Conservation (phyloP, 2,797 vertebrate species). For the Pelodytes ibericus region DNA sequence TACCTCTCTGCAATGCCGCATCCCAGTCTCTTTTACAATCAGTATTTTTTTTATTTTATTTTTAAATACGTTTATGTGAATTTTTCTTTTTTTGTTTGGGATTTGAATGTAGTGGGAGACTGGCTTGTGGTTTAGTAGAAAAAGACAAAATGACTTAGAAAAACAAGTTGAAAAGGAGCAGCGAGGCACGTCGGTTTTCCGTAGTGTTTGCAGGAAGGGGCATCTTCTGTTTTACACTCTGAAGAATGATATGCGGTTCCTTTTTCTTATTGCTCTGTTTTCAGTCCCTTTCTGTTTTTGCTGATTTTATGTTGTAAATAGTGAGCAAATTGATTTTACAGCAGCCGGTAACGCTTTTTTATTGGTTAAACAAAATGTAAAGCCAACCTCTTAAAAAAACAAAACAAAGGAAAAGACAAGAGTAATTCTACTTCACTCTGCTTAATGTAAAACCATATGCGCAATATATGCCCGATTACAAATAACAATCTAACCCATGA, state of each 20-base stretch:
- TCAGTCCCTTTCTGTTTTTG: not conserved
- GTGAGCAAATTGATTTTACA: slow-evolving; percentile 33
- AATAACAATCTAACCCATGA: too few species aligned
- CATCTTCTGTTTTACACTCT: slow-evolving; percentile 16
- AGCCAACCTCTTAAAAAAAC: slow-evolving; percentile 27
- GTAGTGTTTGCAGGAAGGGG: slow-evolving; percentile 4
- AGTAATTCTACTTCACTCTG: too few species aligned
- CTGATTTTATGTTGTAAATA: slow-evolving; percentile 52
- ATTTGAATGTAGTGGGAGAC: slow-evolving; percentile 76
- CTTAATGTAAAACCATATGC: too few species aligned
- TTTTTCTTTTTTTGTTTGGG: slow-evolving; percentile 66
- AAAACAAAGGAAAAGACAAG: too few species aligned
- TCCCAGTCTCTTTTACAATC: slow-evolving; percentile 78
- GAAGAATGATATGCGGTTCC: not conserved
- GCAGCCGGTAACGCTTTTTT: not conserved
- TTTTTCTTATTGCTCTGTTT: not conserved
- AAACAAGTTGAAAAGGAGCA: not conserved
- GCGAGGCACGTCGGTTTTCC: not conserved
- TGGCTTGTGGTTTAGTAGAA: slow-evolving; percentile 64
- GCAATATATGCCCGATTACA: too few species aligned
- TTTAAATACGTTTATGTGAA: slow-evolving; percentile 73
- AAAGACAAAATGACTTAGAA: slow-evolving; percentile 49
- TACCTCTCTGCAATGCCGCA: slow-evolving; percentile 69
- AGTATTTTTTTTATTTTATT: slow-evolving; percentile 82
- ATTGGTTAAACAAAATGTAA: slow-evolving; percentile 1